Evolutionary conservation across 2,113 vertebrate species (phyloP), one percentile per base, ranked within the genome.

Genomic region (Nothobranchius furzeri): DNA sequence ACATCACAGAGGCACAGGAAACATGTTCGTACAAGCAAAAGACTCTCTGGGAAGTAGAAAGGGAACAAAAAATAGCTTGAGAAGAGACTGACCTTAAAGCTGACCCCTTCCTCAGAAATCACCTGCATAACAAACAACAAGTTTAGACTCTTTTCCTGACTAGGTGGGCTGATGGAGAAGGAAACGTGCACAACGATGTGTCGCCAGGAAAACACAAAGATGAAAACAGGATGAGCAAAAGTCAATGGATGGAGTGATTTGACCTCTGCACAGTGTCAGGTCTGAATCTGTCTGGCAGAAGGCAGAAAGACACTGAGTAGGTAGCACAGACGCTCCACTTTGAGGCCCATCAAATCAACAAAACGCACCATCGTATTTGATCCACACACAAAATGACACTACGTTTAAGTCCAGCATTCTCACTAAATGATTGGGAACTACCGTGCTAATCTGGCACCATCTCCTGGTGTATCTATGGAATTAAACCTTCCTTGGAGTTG

Each of bases 21-120:
- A 64, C 36, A 65, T 17, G 51, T 42, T 36, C 45, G 64, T 3
- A 63, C 36, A 51, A 74, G 76, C 25, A 60, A 74, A 60, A 67
- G 42, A 56, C 11, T 36, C 7, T 68, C 6, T 62, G 55, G 73
- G 70, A 62, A 36, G 55, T 65, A 45, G 58, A 66, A 30, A 47
- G 46, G 50, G 62, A 60, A 69, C 42, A 73, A 68, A 40, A 81
- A 72, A 74, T 61, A 86, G 75, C 51, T 66, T 84, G 84, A 84
- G 78, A 81, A 85, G 75, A 91, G 71, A 94, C 93, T 94, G 90
- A 94, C 93, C 93, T 94, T 94, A 92, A 94, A 93, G 92, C 92
- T 93, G 92, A 94, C 91, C 88, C 88, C 93, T 92, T 94, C 93
- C 91, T 94, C 91, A 92, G 93, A 93, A 91, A 93, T 93, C 88